Percentiles rank a stretch among this genome's conserved stretches.
These are phyloP conservation scores for Dissostichus mawsoni DNA, from an alignment of 2,113 vertebrate species.

Conservation along the genomic window DNA sequence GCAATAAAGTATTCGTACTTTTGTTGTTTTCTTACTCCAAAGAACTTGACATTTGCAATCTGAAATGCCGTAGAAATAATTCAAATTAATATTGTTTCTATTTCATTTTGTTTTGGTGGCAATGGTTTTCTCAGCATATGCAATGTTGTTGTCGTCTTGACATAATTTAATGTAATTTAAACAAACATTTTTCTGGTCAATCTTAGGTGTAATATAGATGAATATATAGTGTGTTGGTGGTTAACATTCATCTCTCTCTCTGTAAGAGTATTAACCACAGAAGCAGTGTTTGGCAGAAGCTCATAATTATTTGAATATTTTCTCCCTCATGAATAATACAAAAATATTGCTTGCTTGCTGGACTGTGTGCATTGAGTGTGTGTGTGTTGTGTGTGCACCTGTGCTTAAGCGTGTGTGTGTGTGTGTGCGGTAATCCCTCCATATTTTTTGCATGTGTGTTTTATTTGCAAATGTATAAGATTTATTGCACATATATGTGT, in stretches of 20 bases:
- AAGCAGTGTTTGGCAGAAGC: constrained; percentile 65
- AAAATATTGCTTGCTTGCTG: constrained; percentile 58
- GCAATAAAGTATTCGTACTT: not conserved
- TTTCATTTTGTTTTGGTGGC: not conserved
- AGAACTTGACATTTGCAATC: not conserved
- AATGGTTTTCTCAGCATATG: too few species aligned
- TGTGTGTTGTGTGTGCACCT: not conserved
- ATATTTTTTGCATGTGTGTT: constrained; percentile 6
- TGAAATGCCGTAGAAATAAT: not conserved
- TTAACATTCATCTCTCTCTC: not conserved
- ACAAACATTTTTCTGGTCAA: not conserved
- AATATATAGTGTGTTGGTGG: not conserved
- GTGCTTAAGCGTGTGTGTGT: too few species aligned
- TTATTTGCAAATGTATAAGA: not conserved
- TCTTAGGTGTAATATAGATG: not conserved
- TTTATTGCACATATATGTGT: constrained; percentile 16
- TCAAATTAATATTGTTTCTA: not conserved
- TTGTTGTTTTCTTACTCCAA: not conserved
- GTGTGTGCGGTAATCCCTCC: constrained; percentile 11
- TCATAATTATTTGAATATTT: constrained; percentile 80
- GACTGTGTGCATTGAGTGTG: constrained; percentile 5
- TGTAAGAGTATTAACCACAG: constrained; percentile 47
- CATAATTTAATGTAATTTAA: not conserved
- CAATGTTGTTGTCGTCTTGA: not conserved
- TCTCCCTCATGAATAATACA: constrained; percentile 80